phyloP scores from a whole-genome alignment of 1,140 invertebrate genomes.

The Leptonema lineaticorne region DNA sequence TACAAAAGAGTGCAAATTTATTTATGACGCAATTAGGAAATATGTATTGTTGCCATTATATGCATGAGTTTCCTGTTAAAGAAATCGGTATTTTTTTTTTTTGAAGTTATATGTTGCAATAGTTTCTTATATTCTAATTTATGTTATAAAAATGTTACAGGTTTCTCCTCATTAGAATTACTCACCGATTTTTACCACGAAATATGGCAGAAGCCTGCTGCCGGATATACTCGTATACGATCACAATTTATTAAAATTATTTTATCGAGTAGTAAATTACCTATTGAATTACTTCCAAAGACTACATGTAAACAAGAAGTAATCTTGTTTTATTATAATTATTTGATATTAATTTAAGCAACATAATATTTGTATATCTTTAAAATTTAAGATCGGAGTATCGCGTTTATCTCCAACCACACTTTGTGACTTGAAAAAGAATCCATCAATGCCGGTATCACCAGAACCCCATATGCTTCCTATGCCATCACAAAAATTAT shows the following conservation, averaged over 20 bases:
- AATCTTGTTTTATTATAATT: slow-evolving; percentile 1
- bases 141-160: slow-evolving; percentile 36
- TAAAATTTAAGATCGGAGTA: slow-evolving; percentile 41
- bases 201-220: slow-evolving; percentile 43
- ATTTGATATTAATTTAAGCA: not conserved
- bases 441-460: slow-evolving; percentile 29
- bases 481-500: slow-evolving; percentile 34
- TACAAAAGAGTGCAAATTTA: slow-evolving; percentile 43
- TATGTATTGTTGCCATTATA: slow-evolving; percentile 49
- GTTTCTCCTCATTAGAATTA: slow-evolving; percentile 44
- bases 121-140: not conserved
- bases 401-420: slow-evolving; percentile 53
- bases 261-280: slow-evolving; percentile 15
- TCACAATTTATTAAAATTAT: slow-evolving; percentile 23
- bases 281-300: slow-evolving; percentile 32
- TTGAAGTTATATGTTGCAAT: not conserved
- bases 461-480: slow-evolving; percentile 37
- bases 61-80: slow-evolving; percentile 45
- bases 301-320: slow-evolving; percentile 55
- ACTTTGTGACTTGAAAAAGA: slow-evolving; percentile 30
- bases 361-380: not conserved
- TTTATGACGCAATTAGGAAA: slow-evolving; percentile 43
- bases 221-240: slow-evolving; percentile 49
- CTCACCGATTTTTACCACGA: slow-evolving; percentile 46
- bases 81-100: slow-evolving; percentile 45